Base-by-base conservation (phyloP, 2,797 vertebrate species). In the Cyprinodon diabolis region DNA sequence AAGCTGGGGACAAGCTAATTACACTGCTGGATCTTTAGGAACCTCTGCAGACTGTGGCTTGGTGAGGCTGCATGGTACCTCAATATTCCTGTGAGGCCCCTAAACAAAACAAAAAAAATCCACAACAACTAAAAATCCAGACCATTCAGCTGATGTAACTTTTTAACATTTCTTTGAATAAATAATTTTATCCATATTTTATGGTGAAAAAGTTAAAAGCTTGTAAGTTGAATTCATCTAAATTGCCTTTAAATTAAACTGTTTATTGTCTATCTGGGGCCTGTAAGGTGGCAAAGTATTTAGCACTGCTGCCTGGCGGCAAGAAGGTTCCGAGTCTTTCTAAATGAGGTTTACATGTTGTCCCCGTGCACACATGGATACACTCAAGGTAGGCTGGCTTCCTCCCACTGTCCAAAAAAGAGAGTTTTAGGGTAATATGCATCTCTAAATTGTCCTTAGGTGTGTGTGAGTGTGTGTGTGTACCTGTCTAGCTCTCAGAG, bases 1-100 rank as follows among this genome's bases (percentile, higher is more conserved):
- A 92, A 88, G 93, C 91, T 70, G 88, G 83, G 77, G 90, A 82
- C 86, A 62, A 54, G 71, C 87, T 94, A 92, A 93, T 95, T 94
- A 95, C 76, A 76, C 82, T 45, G 68, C 77, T 21, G 70, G 74
- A 88, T 91, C 89, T 79, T 0, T 82, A 81, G 68, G 65, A 76
- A 89, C 87, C 88, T 93, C 77, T 85, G 78, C 74, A 1, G 78
- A 74, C 65, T 68, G 65, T 80, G 54, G 57, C 37, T 8, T 40
- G 67, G n/a, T 11, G 93, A 95, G 93, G 87, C 30, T 48, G 37
- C 56, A 51, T 68, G 65, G 35, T 30, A 56, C 57, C 37, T 54
- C 25, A 23, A 21, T 9, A 23, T 35, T 23, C 60, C 10, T 48
- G 4, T 69, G 68, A 65, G 12, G 1, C 17, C 13, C 13, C 63